Evolutionary conservation across 2,888 invertebrate genomes (phyloP), one percentile per base, ranked within the genome.

Genomic region (Platypus cylindrus): DNA sequence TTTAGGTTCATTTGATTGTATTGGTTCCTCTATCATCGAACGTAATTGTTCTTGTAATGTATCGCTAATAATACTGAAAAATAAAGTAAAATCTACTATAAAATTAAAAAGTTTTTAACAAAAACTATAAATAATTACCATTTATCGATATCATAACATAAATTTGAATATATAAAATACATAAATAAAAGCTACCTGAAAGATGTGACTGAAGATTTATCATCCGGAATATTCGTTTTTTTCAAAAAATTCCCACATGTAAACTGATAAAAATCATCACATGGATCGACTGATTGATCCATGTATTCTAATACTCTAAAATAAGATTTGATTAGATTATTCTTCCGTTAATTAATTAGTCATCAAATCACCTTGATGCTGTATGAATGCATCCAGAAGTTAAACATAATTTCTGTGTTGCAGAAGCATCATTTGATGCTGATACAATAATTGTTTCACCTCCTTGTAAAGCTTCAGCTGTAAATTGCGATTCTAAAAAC

Each of bases 251-350:
- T 73, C 2, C 84, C 84, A 50, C 85, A 85, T 1, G 84, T 73
- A 54, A 80, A 84, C 48, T 76, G 67, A 57, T 84, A 85, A 59
- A 86, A 85, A 54, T 86, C 81, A 48, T 84, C 81, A 54, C 85
- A 85, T 0, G 85, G 84, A 43, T 83, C 78, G 5, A 78, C 74
- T 2, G 63, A 58, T 1, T 65, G 59, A 48, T 85, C 78, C 75
- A 85, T 78, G 53, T 76, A 78, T 40, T 70, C 64, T 23, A 85
- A 61, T 9, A 85, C 65, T 43, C 71, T 71, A 20, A 27, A 32
- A 35, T 14, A 24, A 12, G 17, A 22, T 13, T 32, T 32, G 13
- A 18, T 7, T 7, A 7, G 9, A 20, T 20, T 7, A 9, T 20
- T 20, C 5, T 20, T 20, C 5, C 5, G 20, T 9, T 9, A 20